Conservation (phyloP, 2,888 invertebrate species). For the Tryphoninae sp. region DNA sequence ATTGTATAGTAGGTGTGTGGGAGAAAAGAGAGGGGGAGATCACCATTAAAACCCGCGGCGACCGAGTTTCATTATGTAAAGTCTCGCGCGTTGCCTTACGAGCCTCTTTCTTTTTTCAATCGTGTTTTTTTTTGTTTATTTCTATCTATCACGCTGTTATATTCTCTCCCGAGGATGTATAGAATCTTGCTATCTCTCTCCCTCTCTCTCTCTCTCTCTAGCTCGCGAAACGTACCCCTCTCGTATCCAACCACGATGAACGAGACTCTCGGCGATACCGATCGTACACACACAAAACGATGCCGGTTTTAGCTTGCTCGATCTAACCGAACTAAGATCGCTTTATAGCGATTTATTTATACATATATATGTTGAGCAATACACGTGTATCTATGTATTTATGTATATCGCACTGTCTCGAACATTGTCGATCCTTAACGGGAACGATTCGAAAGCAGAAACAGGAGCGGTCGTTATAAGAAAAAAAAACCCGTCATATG, state of each 20-base stretch:
- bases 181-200: not conserved
- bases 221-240: not conserved
- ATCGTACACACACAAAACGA: not conserved
- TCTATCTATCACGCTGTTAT: not conserved
- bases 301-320: not conserved
- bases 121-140: not conserved
- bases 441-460: constrained; percentile 22
- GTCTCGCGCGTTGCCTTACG: not conserved
- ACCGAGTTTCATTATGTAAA: constrained; percentile 57
- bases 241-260: not conserved
- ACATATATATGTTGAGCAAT: constrained; percentile 5
- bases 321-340: constrained; percentile 36
- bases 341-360: constrained; percentile 3
- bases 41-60: constrained; percentile 36
- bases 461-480: not conserved
- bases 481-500: constrained; percentile 2
- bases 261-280: not conserved
- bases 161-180: not conserved
- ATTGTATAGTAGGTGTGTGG: not conserved
- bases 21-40: constrained; percentile 15
- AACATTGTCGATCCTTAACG: constrained; percentile 5
- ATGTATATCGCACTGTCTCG: not conserved
- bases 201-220: not conserved
- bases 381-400: not conserved
- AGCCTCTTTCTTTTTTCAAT: not conserved